Base-by-base conservation (phyloP, 2,113 vertebrate genomes). In the Cavia aperea region DNA sequence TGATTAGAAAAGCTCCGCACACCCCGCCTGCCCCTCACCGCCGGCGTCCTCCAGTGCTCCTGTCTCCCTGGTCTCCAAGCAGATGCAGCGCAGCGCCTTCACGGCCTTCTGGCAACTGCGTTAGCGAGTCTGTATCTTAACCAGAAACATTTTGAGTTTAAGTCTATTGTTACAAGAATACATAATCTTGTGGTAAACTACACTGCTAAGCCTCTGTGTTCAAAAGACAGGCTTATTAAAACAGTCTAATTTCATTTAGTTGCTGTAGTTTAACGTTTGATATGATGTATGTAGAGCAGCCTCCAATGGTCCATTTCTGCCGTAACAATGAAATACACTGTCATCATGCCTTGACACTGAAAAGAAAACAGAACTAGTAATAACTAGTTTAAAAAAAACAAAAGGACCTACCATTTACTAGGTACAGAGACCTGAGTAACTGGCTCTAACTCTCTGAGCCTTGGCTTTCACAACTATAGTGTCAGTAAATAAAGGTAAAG, bases 131-230 rank as follows among this genome's bases (percentile, higher is more conserved):
- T 88, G 60, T 65, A 26, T 72, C 66, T 46, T 54, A 73, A 78
- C 39, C 39, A 95, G 83, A 88, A 95, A 58, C 43, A 65, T 31
- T 77, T 4, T 70, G 54, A 43, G 54, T 81, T 68, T 49, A 86
- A 87, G 81, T 92, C n/a, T 85, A 72, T 88, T 51, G 33, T 54
- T 70, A 72, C 2, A 1, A 94, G 93, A 97, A 60, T 56, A 85
- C 4, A 88, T 65, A 78, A 87, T 96, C 90, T 95, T 97, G 92
- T 96, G 92, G 79, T 93, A 97, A 92, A 85, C 43, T 51, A 95
- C 90, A 96, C 5, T 66, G 75, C 31, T 79, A 12, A 2, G 82
- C 39, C 62, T 92, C 51, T 77, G 23, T 4, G 81, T 90, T 78
- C 92, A 94, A 58, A 83, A 82, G 65, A 66, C 75, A 92, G 9